Evolutionary conservation across 2,113 vertebrate genomes (phyloP).

Genomic region (Sorex araneus): DNA sequence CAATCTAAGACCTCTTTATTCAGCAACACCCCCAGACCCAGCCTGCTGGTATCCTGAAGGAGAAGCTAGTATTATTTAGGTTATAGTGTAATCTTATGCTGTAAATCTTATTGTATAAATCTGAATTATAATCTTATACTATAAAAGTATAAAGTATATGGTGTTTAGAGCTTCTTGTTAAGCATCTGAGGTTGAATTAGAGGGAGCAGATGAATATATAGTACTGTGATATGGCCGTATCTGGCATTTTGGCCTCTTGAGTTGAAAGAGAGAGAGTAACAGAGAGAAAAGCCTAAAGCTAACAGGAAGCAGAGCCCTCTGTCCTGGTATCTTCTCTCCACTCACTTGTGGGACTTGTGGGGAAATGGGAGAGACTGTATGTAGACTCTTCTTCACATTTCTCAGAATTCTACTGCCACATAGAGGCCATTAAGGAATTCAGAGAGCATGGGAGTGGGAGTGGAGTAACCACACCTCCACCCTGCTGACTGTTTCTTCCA

Average conservation of each 20-base stretch:
- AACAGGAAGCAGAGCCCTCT: not conserved
- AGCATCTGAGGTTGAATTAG: not conserved
- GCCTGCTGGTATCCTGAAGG: not conserved
- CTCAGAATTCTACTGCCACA: constrained; percentile 35
- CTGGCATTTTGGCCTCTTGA: not conserved
- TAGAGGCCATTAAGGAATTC: not conserved
- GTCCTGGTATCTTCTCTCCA: not conserved
- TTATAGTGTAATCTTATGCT: no score
- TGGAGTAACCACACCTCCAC: not conserved
- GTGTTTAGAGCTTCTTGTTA: not conserved
- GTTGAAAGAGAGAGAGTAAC: not conserved
- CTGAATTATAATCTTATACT: not conserved
- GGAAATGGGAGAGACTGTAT: not conserved
- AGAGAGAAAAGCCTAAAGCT: not conserved
- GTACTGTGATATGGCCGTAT: not conserved
- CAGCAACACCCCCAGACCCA: not conserved
- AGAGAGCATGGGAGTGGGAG: not conserved
- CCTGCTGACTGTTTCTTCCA: not conserved
- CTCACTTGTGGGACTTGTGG: not conserved
- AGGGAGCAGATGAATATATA: not conserved
- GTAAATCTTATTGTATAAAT: no score
- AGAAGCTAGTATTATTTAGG: not conserved
- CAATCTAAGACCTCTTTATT: not conserved
- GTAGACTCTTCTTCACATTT: not conserved
- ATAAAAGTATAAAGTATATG: no score